These are phyloP conservation scores for Entomyzon cyanotis DNA, from an alignment of 2,113 vertebrate genomes.

Conservation along the genomic window DNA sequence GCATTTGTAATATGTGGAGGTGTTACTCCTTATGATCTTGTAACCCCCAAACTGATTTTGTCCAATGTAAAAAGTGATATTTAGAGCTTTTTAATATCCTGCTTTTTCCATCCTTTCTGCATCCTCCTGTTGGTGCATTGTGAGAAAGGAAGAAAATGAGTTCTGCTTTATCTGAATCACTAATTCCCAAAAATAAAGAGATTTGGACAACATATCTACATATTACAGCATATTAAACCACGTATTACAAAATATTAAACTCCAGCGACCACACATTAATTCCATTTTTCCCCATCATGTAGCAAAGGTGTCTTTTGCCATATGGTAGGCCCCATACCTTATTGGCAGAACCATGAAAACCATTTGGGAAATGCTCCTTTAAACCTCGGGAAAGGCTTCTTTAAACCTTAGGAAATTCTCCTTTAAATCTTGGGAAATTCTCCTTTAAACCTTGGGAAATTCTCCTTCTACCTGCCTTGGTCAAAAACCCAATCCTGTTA, in stretches of 20 bases:
- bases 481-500: neutral
- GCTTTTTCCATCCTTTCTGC: neutral
- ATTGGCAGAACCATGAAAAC: neutral
- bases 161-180: neutral
- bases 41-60: neutral
- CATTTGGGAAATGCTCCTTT: neutral
- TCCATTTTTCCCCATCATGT: fast-evolving
- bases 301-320: neutral
- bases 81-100: neutral
- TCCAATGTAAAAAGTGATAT: neutral
- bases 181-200: neutral
- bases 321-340: neutral
- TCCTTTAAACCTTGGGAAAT: neutral
- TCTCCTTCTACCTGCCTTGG: neutral
- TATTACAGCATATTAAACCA: no score
- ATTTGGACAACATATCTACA: neutral
- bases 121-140: neutral
- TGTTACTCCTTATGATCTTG: neutral
- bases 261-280: neutral
- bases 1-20: neutral
- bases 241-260: neutral
- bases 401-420: neutral
- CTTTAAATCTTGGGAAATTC: neutral
- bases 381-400: neutral
- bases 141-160: neutral